Base-by-base conservation (phyloP, 1,140 invertebrate species). In the Rhagoletis zephyria region DNA sequence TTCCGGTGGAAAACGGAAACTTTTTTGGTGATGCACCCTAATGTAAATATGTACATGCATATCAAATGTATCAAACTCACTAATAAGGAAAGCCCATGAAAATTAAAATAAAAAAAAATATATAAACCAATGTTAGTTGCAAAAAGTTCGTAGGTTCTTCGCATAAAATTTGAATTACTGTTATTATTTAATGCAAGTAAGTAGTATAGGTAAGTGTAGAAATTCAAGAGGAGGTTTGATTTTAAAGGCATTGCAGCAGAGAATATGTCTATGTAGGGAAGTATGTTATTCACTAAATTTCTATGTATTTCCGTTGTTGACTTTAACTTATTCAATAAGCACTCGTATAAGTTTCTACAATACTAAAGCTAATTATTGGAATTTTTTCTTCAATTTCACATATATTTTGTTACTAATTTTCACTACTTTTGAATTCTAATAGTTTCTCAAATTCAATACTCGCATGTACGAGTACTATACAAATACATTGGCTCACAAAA, bases 401-500 rank as follows among this genome's bases (percentile, higher is more conserved):
- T 70, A 42, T 70, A 10, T 42, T 45, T 67, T 64, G 30, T 65
- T 14, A 14, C 65, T 70, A 70, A 70, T 70, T 70, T 56, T 45
- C 10, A 45, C 65, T 70, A 70, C 65, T 42, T 12, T 70, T 14
- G 42, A 12, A 42, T 70, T 40, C 1, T 65, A 30, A 65, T 65
- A 40, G 1, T 65, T 5, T 63, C 14, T 30, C 30, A 16, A 16
- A 19, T 40, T 40, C n/a, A 65, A 30, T 19, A 40, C 9, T 7
- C 64, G 64, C 19, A 4, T 4, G 64, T 19, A 65, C 19, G 19
- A 30, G n/a, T 65, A 30, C 6, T 65, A 30, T 9, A 4, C 5
- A 67, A 67, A 67, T 40, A 67, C 12, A 12, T 64, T 64, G 7
- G 63, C 40, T 7, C 67, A 74, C 67, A 74, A 42, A 74, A 74